Percentiles rank a stretch among this genome's conserved stretches.
Evolutionary conservation across 1,140 invertebrate genomes (phyloP).

Genomic region (Phthorimaea operculella): DNA sequence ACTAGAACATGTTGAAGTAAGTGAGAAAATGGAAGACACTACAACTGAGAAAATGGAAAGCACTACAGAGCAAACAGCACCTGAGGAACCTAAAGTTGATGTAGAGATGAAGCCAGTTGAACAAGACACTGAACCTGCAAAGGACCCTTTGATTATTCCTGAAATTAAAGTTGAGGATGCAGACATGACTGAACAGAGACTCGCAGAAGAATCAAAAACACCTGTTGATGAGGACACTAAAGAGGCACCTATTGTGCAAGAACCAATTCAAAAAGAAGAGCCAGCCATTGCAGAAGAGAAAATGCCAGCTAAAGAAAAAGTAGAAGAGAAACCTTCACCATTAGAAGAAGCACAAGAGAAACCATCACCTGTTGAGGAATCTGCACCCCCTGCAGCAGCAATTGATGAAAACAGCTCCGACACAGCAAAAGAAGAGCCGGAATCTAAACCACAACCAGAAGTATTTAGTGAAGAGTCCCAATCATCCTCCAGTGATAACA

Average conservation of each 20-base stretch:
- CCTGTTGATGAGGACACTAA: constrained; percentile 7
- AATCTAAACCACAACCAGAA: constrained; percentile 41
- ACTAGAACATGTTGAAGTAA: background rate
- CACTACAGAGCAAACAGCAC: constrained; percentile 18
- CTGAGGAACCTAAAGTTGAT: constrained; percentile 31
- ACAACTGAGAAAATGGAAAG: constrained; percentile 22
- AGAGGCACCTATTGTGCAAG: constrained; percentile 10
- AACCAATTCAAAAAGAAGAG: constrained; percentile 14
- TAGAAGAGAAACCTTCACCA: constrained; percentile 19
- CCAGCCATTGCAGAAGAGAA: constrained; percentile 18
- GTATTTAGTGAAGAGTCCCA: constrained; percentile 48
- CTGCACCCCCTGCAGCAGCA: constrained; percentile 5
- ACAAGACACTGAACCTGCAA: constrained; percentile 10
- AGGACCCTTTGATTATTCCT: constrained; percentile 33
- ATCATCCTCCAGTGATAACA: constrained; percentile 60
- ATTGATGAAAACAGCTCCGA: constrained; percentile 46
- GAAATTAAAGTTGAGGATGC: constrained; percentile 58
- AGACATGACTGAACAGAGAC: constrained; percentile 51
- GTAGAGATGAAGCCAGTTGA: constrained; percentile 38
- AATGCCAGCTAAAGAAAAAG: constrained; percentile 18
- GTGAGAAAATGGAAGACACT: background rate
- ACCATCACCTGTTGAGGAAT: constrained; percentile 2
- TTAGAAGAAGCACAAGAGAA: constrained; percentile 13
- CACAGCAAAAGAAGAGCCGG: constrained; percentile 42
- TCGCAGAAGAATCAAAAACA: constrained; percentile 27